Percentiles rank a stretch among this genome's conserved stretches.
Conservation (phyloP, 64 coral and sea anemone genomes). For the Montipora foliosa region DNA sequence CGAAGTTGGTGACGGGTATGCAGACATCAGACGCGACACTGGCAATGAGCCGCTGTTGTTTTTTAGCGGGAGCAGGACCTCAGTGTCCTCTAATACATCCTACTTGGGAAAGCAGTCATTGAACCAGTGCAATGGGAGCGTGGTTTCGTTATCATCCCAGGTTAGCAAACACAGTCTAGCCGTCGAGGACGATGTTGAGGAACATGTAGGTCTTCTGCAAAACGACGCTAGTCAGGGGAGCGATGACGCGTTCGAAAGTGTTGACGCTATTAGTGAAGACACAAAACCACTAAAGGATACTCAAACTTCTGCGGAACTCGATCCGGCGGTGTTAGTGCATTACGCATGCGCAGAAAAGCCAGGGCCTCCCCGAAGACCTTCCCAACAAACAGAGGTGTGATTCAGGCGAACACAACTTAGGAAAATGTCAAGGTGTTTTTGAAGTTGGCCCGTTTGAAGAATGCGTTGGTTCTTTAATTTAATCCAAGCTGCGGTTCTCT, state of each 20-base stretch:
- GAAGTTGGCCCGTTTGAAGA: background rate
- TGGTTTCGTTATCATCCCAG: slow-evolving; percentile 23
- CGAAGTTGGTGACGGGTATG: slow-evolving; percentile 1
- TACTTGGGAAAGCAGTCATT: slow-evolving; percentile 5
- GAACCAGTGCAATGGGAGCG: slow-evolving; percentile 6
- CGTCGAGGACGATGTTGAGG: slow-evolving; percentile 3
- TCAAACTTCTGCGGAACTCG: background rate
- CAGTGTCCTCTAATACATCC: background rate
- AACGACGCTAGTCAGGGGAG: slow-evolving; percentile 14
- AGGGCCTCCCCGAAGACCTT: background rate
- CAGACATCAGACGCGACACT: background rate
- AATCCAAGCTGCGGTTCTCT: too few relatives aligned
- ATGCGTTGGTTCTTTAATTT: too few relatives aligned
- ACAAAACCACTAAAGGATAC: background rate
- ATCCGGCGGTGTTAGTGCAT: background rate
- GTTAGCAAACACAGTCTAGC: slow-evolving; percentile 16
- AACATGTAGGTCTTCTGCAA: slow-evolving; percentile 7
- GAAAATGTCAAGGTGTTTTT: too few relatives aligned
- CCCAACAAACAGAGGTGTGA: slow-evolving; percentile 27
- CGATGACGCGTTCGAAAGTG: slow-evolving; percentile 34
- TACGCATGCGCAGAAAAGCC: background rate
- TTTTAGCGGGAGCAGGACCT: slow-evolving; percentile 12
- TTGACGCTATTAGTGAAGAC: background rate
- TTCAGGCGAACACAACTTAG: background rate
- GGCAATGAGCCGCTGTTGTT: background rate